Percentiles rank a stretch among this genome's conserved stretches.
Evolutionary conservation across 2,113 vertebrate genomes (phyloP).

Genomic region (Pluvianellus socialis): DNA sequence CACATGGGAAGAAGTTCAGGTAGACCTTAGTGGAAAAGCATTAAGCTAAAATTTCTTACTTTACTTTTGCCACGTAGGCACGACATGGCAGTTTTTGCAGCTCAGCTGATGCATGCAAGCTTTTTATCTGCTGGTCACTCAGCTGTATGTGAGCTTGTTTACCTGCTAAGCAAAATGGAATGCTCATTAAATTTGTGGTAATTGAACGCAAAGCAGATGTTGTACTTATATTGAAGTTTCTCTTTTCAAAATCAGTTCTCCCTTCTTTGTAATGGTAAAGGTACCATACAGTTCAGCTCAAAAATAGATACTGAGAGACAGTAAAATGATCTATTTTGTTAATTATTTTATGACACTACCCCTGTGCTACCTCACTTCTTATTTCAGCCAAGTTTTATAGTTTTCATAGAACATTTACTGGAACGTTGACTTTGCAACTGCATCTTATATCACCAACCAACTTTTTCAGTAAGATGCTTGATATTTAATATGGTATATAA

Average conservation of each 20-base stretch:
- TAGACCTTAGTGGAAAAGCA: not conserved
- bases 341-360: not conserved
- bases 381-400: not conserved
- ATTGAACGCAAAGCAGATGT: not conserved
- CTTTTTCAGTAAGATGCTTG: not conserved
- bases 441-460: not conserved
- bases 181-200: not conserved
- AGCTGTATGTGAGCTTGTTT: not conserved
- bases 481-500: not conserved
- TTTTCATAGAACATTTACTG: not conserved
- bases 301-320: not conserved
- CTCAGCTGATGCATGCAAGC: not conserved
- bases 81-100: not conserved
- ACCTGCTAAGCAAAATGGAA: not conserved
- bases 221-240: not conserved
- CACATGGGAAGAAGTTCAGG: not conserved
- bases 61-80: not conserved
- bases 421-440: not conserved
- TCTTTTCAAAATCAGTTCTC: not conserved
- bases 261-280: not conserved
- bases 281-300: not conserved
- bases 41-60: not conserved
- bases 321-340: not conserved
- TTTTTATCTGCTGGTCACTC: not conserved
- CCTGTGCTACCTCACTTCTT: not conserved